Evolutionary conservation across 2,797 vertebrate species (phyloP), one percentile per base, ranked within the genome.

Genomic region (Mionectes olivaceus): DNA sequence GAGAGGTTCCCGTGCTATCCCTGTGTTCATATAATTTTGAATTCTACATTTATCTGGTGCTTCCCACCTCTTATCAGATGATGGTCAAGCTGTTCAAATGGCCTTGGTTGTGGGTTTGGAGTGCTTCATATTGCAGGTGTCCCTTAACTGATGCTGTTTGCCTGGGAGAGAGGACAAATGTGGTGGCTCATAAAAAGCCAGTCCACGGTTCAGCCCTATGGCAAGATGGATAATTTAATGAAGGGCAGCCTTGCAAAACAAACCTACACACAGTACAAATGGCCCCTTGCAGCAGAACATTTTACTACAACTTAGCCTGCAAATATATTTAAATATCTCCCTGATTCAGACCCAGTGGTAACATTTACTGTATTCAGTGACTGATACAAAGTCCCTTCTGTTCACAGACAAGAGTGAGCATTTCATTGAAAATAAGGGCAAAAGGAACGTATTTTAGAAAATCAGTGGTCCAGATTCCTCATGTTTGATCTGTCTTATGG

Each of bases 361-460:
- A 96, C 95, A 96, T 81, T 94, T 43, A n/a, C 55, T 81, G 87
- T 90, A 95, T 96, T 95, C 89, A 96, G 11, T 60, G 73, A 50
- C 21, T 74, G 76, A 79, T 71, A 96, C 94, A 96, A 94, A 95
- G 80, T 91, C 43, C 67, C 73, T 94, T 92, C 89, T 97, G 90
- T 97, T 92, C 84, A 61, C n/a, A 83, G 49, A 59, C 32, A 70
- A 83, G 77, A 68, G 43, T 53, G 57, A 89, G 13, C 19, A 32
- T 83, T 82, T 79, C 46, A 50, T 37, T 83, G n/a, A 77, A 88
- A 84, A 80, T n/a, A 37, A 79, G 59, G 78, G 90, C 77, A 93
- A 90, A 91, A 83, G 39, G 75, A 96, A 85, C 53, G 47, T 83
- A 73, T 83, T 96, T 94, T 71, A 59, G 79, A 95, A 91, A 95